Percentiles rank a stretch among this genome's conserved stretches.
Conservation (phyloP, 2,797 vertebrate species). For the Pantherophis alleghaniensis region DNA sequence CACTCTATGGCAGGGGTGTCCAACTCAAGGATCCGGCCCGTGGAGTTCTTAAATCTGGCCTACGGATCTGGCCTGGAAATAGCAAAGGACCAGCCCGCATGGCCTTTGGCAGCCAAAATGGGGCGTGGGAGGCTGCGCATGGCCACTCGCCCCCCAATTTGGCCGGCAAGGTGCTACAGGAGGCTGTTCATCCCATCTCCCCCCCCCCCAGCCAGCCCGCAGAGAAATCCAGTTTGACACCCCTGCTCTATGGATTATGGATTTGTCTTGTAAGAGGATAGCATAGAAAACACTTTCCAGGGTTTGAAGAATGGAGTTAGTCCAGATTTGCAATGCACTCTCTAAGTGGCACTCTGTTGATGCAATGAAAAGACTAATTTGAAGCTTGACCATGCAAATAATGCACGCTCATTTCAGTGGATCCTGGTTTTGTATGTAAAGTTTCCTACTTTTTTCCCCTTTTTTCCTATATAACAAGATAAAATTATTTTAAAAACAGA, state of each 20-base stretch:
- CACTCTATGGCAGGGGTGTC: background rate
- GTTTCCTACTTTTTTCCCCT: background rate
- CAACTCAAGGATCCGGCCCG: too few relatives aligned
- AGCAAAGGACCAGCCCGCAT: too few relatives aligned
- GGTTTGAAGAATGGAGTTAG: background rate
- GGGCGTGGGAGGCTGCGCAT: too few relatives aligned
- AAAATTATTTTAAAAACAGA: background rate
- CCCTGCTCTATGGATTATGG: background rate
- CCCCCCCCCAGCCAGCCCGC: accelerated
- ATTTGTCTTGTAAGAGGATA: background rate
- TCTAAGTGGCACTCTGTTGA: background rate
- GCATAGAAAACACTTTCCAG: background rate
- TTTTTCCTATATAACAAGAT: background rate
- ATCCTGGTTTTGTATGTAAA: background rate
- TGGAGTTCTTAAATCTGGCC: too few relatives aligned
- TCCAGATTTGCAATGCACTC: background rate
- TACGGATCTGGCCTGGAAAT: too few relatives aligned
- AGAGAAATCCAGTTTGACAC: too few relatives aligned
- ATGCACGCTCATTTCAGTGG: background rate
- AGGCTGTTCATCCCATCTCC: too few relatives aligned
- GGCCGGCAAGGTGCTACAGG: too few relatives aligned
- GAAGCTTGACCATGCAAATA: background rate
- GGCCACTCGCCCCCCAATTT: too few relatives aligned
- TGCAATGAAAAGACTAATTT: background rate
- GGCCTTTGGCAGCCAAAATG: too few relatives aligned